Evolutionary conservation across 2,888 invertebrate species (phyloP).

Genomic region (Pherbina coryleti): DNA sequence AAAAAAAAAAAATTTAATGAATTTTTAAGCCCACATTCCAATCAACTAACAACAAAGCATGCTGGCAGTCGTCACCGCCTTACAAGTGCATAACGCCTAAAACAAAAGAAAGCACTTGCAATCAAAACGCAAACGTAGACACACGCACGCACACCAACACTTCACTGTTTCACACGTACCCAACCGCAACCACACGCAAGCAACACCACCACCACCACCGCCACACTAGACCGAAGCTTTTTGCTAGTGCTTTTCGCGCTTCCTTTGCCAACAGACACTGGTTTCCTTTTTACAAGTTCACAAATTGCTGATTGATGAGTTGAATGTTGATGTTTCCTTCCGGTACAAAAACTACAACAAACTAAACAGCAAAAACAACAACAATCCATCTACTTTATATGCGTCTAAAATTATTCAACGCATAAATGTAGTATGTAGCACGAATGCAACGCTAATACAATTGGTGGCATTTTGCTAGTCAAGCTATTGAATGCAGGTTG

Average conservation of each 20-base stretch:
- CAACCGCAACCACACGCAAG: not conserved
- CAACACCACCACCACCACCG: not conserved
- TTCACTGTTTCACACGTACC: too few relatives aligned
- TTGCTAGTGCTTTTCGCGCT: conserved; percentile 5
- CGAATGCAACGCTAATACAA: not conserved
- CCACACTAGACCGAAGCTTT: not conserved
- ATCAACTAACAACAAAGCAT: too few relatives aligned
- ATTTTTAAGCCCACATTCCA: too few relatives aligned
- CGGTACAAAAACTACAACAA: conserved; percentile 11
- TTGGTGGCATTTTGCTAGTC: not conserved
- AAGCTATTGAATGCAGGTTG: not conserved
- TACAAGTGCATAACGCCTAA: too few relatives aligned
- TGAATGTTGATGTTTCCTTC: conserved; percentile 38
- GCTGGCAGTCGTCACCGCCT: too few relatives aligned
- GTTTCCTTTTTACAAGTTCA: conserved; percentile 33
- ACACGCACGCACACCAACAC: too few relatives aligned
- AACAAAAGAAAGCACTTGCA: too few relatives aligned
- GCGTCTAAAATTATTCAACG: not conserved
- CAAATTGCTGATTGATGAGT: conserved; percentile 38
- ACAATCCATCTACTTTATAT: not conserved
- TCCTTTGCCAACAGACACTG: conserved; percentile 18
- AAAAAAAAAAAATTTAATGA: too few relatives aligned
- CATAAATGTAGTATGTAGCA: not conserved
- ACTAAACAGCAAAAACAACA: not conserved
- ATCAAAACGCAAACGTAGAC: too few relatives aligned